A percentile compares a stretch with the other conserved stretches of the same genome.
These are phyloP conservation scores for Lasaia peninsularis DNA, from an alignment of 1,140 invertebrate genomes.

Conservation along the genomic window DNA sequence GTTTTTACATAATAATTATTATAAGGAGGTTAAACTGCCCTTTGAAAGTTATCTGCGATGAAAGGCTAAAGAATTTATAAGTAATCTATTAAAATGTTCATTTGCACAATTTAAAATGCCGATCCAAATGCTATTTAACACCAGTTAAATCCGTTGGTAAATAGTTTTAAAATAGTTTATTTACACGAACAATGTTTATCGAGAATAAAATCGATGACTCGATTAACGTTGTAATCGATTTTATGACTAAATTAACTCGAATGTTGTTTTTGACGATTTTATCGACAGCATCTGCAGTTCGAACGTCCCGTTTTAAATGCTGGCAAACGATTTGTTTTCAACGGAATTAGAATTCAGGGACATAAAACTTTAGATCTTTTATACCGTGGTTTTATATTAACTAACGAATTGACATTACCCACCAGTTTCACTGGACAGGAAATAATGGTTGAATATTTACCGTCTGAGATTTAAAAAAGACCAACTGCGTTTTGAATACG, in stretches of 20 bases:
- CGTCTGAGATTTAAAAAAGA: too few species aligned
- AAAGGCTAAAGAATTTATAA: too few species aligned
- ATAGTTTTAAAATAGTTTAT: slow-evolving; percentile 24
- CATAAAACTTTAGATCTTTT: background rate
- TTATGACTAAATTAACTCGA: slow-evolving; percentile 30
- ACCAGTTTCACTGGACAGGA: too few species aligned
- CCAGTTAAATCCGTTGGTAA: slow-evolving; percentile 14
- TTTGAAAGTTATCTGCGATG: too few species aligned
- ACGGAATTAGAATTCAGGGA: background rate
- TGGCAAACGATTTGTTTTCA: slow-evolving; percentile 3
- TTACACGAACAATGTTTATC: slow-evolving; percentile 21
- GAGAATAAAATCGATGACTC: slow-evolving; percentile 27
- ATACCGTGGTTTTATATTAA: background rate
- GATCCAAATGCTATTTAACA: background rate
- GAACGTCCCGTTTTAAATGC: slow-evolving; percentile 6
- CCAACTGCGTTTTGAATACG: too few species aligned
- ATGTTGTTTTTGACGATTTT: slow-evolving; percentile 28
- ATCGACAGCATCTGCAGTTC: slow-evolving; percentile 15
- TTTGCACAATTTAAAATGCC: background rate
- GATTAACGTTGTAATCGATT: slow-evolving; percentile 20
- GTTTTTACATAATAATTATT: too few species aligned
- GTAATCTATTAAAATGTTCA: background rate
- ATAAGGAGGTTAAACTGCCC: too few species aligned
- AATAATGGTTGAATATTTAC: too few species aligned
- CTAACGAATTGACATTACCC: too few species aligned